Evolutionary conservation across 1,140 invertebrate species (phyloP), one percentile per base, ranked within the genome.

Genomic region (Littorina saxatilis): DNA sequence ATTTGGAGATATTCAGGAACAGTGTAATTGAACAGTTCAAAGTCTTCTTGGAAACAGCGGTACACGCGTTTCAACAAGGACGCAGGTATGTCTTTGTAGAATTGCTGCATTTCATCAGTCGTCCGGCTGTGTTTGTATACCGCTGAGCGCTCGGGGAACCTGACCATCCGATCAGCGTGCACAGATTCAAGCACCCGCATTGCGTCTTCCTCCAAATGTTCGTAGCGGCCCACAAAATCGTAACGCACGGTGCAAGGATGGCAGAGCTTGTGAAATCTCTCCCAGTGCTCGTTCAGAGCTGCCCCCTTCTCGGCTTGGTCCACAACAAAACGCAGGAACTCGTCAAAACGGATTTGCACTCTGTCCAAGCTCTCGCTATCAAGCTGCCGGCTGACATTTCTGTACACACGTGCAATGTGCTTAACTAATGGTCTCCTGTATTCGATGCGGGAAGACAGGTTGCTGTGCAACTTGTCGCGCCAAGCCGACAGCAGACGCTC

Each of bases 391-490:
- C 39, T 77, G 5, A 32, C 61, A 2, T 50, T 23, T 35, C 35
- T 9, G 20, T 58, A 58, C 7, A 23, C 3, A 5, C 20, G 9
- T 4, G 27, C 9, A 11, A 58, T 58, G 7, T 7, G 7, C 7
- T n/a, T 15, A 4, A 7, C 55, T 15, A 11, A 58, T 95, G 27
- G 9, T n/a, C 94, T n/a, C 27, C 55, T 58, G 55, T 23, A 58
- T 23, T 7, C 23, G 20, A 58, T n/a, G 55, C 17, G 27, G 55
- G 35, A 23, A 5, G 68, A 5, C 40, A 23, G 15, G 68, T 39
- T 58, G 27, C 7, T 23, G 20, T 58, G 55, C 17, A 58, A 58
- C 20, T 58, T 58, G 55, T 58, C 27, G 9, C 55, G 9, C 55
- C 55, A 58, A 9, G 47, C 47, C 9, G 47, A 50, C 47, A 50